A percentile compares a stretch with the other conserved stretches of the same genome.
Conservation (phyloP, 2,797 vertebrate genomes). For the Perdix hodgsoniae region DNA sequence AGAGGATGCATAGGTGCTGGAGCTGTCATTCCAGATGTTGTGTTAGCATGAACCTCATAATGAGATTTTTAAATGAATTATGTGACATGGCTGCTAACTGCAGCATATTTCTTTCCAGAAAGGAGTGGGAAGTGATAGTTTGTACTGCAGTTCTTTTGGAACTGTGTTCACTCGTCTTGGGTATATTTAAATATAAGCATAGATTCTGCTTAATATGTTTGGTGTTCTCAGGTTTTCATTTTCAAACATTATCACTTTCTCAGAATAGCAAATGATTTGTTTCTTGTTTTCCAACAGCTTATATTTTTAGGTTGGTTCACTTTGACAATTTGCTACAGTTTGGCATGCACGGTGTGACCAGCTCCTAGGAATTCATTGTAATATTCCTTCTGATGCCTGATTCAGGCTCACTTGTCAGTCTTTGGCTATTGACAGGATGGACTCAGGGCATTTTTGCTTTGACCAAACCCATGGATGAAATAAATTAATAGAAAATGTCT, state of each 20-base stretch:
- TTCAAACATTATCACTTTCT: slow-evolving; percentile 44
- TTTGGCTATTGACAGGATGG: not conserved
- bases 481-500: fast-evolving
- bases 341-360: not conserved
- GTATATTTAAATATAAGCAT: slow-evolving; percentile 43
- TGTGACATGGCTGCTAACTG: slow-evolving; percentile 7
- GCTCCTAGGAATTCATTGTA: not conserved
- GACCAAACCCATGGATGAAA: not conserved
- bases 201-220: slow-evolving; percentile 58
- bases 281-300: slow-evolving; percentile 61
- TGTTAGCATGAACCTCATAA: not conserved
- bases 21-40: slow-evolving; percentile 20
- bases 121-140: slow-evolving; percentile 64
- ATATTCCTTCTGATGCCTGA: not conserved
- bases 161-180: slow-evolving; percentile 11
- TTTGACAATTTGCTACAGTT: not conserved
- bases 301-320: slow-evolving; percentile 30
- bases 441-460: not conserved
- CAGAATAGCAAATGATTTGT: slow-evolving; percentile 54
- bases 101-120: slow-evolving; percentile 57
- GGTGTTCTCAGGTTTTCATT: slow-evolving; percentile 49
- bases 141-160: slow-evolving; percentile 60
- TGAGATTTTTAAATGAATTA: not conserved
- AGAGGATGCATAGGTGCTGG: not conserved
- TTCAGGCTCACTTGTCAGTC: not conserved